These are phyloP conservation scores for Danaus plexippus DNA, from an alignment of 1,140 invertebrate genomes.

Conservation along the genomic window DNA sequence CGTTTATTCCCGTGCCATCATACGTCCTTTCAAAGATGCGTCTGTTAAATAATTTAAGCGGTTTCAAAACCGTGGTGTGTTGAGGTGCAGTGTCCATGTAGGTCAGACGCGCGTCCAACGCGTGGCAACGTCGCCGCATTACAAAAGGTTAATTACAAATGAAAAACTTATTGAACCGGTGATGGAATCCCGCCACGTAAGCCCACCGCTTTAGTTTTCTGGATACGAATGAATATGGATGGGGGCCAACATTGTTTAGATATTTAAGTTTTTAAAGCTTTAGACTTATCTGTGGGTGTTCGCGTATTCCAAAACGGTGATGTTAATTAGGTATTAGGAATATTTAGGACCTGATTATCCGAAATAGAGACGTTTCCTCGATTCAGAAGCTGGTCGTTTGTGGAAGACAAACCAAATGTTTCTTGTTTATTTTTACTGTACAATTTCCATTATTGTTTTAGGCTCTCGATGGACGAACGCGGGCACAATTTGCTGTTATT, in stretches of 20 bases:
- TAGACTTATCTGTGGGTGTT: conserved; percentile 43
- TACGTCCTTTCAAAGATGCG: conserved; percentile 18
- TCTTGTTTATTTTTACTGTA: not conserved
- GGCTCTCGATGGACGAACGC: too few species aligned
- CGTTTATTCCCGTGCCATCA: not conserved
- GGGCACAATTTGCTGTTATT: not conserved
- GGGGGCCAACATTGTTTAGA: conserved; percentile 50
- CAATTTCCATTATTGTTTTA: too few species aligned
- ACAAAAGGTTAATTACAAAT: conserved; percentile 57
- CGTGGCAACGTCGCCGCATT: conserved; percentile 50
- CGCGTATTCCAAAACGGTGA: conserved; percentile 34
- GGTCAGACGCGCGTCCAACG: conserved; percentile 49
- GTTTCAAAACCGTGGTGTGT: conserved; percentile 31
- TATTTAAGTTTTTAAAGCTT: conserved; percentile 40
- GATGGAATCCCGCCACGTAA: conserved; percentile 44
- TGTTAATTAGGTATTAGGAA: conserved; percentile 25
- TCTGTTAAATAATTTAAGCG: conserved; percentile 18
- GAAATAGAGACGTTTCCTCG: conserved; percentile 18
- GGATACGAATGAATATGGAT: conserved; percentile 60
- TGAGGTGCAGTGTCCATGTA: conserved; percentile 42
- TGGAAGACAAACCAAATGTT: not conserved
- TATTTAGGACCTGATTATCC: conserved; percentile 30
- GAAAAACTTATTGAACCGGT: conserved; percentile 52
- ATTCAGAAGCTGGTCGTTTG: conserved; percentile 14
- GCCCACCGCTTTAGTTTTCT: conserved; percentile 61